A percentile compares a stretch with the other conserved stretches of the same genome.
Conservation (phyloP, 2,888 invertebrate species). For the Mythimna ferrago region DNA sequence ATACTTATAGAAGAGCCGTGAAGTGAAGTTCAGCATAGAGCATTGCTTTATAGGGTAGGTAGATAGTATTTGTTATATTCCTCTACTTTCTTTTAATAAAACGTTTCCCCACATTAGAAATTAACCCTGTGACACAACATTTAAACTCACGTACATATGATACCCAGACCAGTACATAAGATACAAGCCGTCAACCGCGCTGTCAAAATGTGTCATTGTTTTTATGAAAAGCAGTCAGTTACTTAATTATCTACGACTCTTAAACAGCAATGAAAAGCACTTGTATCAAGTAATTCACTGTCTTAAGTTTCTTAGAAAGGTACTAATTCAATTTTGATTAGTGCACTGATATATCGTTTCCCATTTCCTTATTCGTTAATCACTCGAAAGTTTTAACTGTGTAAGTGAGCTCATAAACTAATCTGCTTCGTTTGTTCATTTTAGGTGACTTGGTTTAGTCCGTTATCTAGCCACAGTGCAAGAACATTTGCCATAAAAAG, state of each 20-base stretch:
- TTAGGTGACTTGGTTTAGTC: constrained; percentile 38
- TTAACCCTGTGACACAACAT: too few species aligned
- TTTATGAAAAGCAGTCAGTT: background rate
- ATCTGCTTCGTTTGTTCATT: constrained; percentile 69
- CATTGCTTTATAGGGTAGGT: background rate
- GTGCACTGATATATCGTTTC: constrained; percentile 4
- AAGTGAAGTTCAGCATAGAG: background rate
- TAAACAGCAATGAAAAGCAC: background rate
- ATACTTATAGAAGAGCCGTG: background rate
- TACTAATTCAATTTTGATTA: constrained; percentile 15
- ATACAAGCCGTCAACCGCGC: too few species aligned
- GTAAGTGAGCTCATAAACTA: constrained; percentile 44
- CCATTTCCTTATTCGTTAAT: constrained; percentile 37
- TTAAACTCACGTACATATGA: too few species aligned
- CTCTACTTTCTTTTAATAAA: too few species aligned
- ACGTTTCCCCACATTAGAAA: too few species aligned
- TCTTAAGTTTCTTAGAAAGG: background rate
- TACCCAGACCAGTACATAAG: too few species aligned
- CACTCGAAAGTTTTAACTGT: constrained; percentile 44
- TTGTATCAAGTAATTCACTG: background rate
- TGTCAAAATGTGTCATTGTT: background rate
- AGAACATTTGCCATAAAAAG: constrained; percentile 58
- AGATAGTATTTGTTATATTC: too few species aligned
- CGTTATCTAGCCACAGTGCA: constrained; percentile 65
- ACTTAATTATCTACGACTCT: background rate